These are phyloP conservation scores for Pterocles gutturalis DNA, from an alignment of 2,113 vertebrate genomes.

Conservation along the genomic window DNA sequence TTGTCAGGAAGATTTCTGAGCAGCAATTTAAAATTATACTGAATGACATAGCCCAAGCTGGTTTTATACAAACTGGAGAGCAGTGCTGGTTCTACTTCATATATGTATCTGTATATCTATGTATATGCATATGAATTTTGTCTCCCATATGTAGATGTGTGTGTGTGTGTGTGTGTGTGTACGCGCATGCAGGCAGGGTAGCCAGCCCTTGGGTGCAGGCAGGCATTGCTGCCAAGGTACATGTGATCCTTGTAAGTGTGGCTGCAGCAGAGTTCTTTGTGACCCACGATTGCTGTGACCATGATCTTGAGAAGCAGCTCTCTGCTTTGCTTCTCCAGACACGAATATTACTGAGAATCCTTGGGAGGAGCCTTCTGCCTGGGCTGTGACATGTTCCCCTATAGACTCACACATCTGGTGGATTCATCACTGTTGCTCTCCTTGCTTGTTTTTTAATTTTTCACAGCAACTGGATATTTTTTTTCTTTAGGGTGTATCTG, in stretches of 20 bases:
- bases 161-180: neutral
- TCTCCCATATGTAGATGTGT: neutral
- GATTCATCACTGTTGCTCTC: neutral
- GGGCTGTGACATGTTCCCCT: neutral
- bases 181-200: neutral
- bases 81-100: neutral
- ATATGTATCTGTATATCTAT: neutral
- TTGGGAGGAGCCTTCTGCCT: neutral
- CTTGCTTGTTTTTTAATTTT: neutral
- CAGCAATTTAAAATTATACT: neutral
- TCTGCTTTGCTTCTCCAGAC: neutral
- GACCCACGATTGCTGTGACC: neutral
- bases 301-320: neutral
- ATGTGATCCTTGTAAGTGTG: neutral
- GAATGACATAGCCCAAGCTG: neutral
- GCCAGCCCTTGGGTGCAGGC: neutral
- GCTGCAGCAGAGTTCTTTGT: neutral
- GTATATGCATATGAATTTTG: neutral
- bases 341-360: neutral
- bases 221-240: neutral
- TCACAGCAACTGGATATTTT: neutral
- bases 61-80: neutral
- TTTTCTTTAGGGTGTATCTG: neutral
- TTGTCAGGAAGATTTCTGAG: constrained; percentile 6
- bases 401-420: neutral